phyloP scores from a whole-genome alignment of 2,797 vertebrate genomes.

The Hydrocynus forskahlii region DNA sequence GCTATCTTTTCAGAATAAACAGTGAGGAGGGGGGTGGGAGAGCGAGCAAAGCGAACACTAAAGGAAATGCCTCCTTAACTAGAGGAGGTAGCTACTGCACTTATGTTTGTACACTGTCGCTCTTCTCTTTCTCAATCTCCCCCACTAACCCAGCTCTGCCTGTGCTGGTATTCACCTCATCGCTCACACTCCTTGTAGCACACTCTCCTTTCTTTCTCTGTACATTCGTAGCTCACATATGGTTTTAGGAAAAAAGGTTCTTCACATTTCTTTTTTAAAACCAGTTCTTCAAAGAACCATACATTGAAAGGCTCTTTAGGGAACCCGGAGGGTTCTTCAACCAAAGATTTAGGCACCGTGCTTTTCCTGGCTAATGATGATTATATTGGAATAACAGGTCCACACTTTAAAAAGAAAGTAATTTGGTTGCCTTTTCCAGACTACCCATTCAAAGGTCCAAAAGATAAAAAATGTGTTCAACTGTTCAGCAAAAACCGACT shows the following conservation, averaged over 20 bases:
- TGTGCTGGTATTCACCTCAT: slow-evolving; percentile 23
- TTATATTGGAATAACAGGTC: background rate
- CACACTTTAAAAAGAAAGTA: no score
- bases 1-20: slow-evolving; percentile 63
- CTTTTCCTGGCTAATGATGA: background rate
- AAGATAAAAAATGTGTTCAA: no score
- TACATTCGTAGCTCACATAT: no score
- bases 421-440: no score
- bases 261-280: no score
- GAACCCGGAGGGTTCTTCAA: no score
- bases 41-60: slow-evolving; percentile 69
- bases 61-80: slow-evolving; percentile 83
- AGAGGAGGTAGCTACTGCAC: slow-evolving; percentile 64
- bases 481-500: no score
- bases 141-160: slow-evolving; percentile 38
- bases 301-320: no score
- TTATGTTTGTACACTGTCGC: slow-evolving; percentile 69
- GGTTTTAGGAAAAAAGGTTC: background rate
- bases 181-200: slow-evolving; percentile 13
- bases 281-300: no score
- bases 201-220: slow-evolving; percentile 12
- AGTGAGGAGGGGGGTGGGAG: slow-evolving; percentile 53
- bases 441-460: no score
- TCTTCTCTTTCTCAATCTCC: slow-evolving; percentile 47
- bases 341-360: no score